Conservation (phyloP, 1,140 invertebrate species). For the Manduca sexta region DNA sequence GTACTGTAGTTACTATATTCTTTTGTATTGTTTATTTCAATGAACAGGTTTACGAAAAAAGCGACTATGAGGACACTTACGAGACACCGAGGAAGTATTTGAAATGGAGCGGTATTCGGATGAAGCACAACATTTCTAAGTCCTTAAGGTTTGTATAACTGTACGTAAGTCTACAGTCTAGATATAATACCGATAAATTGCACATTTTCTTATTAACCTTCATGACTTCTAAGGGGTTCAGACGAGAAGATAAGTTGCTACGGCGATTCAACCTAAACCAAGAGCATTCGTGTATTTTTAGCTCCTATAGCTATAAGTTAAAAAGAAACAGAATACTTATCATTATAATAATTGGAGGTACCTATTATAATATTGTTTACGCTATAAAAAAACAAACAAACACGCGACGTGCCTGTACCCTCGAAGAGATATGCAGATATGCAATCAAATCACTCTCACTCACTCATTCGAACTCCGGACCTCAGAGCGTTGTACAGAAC, state of each 20-base stretch:
- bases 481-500: no score
- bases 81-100: conserved; percentile 5
- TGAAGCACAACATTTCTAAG: conserved; percentile 11
- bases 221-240: no score
- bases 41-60: not conserved
- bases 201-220: no score
- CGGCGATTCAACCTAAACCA: no score
- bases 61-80: conserved; percentile 9
- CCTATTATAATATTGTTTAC: not conserved
- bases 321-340: not conserved
- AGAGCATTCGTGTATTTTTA: no score
- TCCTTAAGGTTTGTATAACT: not conserved
- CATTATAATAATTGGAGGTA: not conserved
- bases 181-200: no score
- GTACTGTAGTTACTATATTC: no score
- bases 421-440: not conserved
- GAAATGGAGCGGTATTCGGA: conserved; percentile 4
- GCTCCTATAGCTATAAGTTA: no score
- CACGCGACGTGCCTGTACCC: not conserved
- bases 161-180: no score
- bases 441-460: not conserved
- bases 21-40: no score
- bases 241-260: no score
- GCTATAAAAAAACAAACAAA: not conserved
- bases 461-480: no score